These are phyloP conservation scores for Ostrea edulis DNA, from an alignment of 1,140 invertebrate species.

Conservation along the genomic window DNA sequence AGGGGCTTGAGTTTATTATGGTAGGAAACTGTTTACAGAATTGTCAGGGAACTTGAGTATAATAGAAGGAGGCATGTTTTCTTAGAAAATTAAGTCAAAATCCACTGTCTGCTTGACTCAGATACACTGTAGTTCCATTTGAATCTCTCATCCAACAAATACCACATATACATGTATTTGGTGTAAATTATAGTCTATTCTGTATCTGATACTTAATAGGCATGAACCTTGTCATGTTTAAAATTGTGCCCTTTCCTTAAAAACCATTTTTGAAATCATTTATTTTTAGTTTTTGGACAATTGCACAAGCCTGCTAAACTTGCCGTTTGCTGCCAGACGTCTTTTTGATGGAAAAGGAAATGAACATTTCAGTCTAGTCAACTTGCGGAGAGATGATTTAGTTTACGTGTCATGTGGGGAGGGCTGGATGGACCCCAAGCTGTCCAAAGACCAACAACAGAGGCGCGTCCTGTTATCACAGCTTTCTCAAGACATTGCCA, in stretches of 20 bases:
- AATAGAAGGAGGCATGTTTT: no score
- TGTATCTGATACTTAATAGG: no score
- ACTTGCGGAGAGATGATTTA: constrained; percentile 73
- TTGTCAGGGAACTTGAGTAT: no score
- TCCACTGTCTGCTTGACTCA: no score
- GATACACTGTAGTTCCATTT: no score
- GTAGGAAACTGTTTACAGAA: no score
- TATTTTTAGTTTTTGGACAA: constrained; percentile 76
- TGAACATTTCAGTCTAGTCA: constrained; percentile 75
- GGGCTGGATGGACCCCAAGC: constrained; percentile 75
- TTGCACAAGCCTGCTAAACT: constrained; percentile 74
- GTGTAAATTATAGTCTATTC: no score
- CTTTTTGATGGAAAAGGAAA: constrained; percentile 77
- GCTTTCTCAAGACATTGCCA: constrained; percentile 75
- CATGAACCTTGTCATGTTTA: neutral
- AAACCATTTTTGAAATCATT: neutral
- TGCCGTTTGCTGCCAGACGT: constrained; percentile 78
- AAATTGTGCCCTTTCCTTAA: neutral
- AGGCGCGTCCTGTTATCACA: constrained; percentile 73
- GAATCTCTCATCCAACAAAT: no score
- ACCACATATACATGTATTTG: no score
- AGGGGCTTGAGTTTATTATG: no score
- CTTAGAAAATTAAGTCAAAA: no score
- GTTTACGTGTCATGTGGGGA: constrained; percentile 79
- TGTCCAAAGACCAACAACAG: constrained; percentile 76